Conservation (phyloP, 2,888 invertebrate species). For the Aleiodes testaceus region DNA sequence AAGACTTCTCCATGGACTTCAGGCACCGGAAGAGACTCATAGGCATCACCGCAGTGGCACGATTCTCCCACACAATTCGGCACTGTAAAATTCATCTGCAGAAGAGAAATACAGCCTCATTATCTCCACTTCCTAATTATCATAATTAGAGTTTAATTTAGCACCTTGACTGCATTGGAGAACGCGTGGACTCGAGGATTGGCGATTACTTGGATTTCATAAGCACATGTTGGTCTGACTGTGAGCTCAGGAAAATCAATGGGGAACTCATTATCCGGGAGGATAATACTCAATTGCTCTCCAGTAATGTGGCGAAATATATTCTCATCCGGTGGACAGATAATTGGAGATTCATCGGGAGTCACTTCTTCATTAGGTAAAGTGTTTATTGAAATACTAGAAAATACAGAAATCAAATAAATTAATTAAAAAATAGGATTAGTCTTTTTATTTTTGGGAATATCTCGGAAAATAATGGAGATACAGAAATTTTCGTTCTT, state of each 20-base stretch:
- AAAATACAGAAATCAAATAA: not conserved
- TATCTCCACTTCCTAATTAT: not conserved
- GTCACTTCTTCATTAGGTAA: conserved; percentile 41
- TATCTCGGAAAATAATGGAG: too few relatives aligned
- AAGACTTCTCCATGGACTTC: conserved; percentile 51
- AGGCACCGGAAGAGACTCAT: conserved; percentile 55
- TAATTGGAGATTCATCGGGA: not conserved
- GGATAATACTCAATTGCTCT: conserved; percentile 52
- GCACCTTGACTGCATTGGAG: conserved; percentile 46
- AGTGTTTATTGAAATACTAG: conserved; percentile 60
- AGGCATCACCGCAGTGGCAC: conserved; percentile 58
- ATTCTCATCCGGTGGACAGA: conserved; percentile 58
- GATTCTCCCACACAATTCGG: conserved; percentile 62
- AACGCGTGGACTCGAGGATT: conserved; percentile 60
- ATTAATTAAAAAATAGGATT: conserved; percentile 1
- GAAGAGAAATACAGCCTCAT: conserved; percentile 14
- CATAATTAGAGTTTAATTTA: not conserved
- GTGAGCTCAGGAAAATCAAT: conserved; percentile 59
- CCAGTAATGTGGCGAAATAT: conserved; percentile 55
- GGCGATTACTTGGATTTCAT: conserved; percentile 62
- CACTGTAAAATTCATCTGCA: conserved; percentile 61
- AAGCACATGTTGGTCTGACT: conserved; percentile 62
- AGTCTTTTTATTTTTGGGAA: not conserved
- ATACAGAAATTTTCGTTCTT: too few relatives aligned
- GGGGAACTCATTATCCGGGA: conserved; percentile 59